Evolutionary conservation across 2,797 vertebrate species (phyloP).

Genomic region (Amniataba percoides): DNA sequence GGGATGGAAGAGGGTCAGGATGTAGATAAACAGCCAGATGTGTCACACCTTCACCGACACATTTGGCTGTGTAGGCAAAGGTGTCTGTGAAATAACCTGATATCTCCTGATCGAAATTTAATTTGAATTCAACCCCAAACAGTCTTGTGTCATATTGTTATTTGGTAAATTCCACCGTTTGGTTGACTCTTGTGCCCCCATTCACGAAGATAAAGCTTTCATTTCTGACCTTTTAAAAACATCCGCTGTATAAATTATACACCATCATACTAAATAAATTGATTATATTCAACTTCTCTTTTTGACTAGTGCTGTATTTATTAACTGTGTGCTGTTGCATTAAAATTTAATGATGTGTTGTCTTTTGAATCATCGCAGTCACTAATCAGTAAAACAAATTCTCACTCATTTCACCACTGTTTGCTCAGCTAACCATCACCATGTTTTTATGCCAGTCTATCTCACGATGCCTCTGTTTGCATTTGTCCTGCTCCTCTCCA

Average conservation of each 20-base stretch:
- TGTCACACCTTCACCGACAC: conserved; percentile 11
- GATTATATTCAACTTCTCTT: background rate
- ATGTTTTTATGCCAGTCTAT: conserved; percentile 17
- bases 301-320: conserved; percentile 1
- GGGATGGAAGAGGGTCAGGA: conserved; percentile 21
- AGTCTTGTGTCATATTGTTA: background rate
- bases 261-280: background rate
- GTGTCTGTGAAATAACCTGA: conserved; percentile 1
- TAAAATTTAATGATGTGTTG: background rate
- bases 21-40: conserved; percentile 22
- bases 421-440: conserved; percentile 7
- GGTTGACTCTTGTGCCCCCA: background rate
- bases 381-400: background rate
- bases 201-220: background rate
- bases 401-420: background rate
- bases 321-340: background rate
- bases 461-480: conserved; percentile 15
- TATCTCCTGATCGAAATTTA: background rate
- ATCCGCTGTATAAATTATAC: background rate
- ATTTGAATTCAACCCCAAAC: background rate
- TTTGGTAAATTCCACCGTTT: background rate
- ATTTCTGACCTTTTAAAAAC: background rate
- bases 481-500: conserved; percentile 13
- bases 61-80: background rate
- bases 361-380: background rate